phyloP scores from a whole-genome alignment of 2,113 vertebrate genomes.

The Pseudopipra pipra region DNA sequence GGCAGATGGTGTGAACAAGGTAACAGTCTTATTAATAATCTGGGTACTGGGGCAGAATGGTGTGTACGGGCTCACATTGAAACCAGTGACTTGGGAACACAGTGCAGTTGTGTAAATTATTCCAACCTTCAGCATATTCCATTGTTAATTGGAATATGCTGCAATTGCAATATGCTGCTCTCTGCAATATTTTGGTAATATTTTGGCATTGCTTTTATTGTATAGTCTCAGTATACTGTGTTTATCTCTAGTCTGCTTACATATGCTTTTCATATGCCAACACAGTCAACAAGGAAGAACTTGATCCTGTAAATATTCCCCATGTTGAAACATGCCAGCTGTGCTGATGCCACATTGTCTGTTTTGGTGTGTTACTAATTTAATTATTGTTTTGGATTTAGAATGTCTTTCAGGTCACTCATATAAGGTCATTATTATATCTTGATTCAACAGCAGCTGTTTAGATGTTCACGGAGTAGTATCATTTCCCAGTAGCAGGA shows the following conservation, averaged over 20 bases:
- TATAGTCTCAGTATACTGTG: not conserved
- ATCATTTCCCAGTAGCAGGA: not conserved
- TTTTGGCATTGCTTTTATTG: not conserved
- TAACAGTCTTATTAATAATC: constrained; percentile 36
- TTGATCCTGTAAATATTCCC: not conserved
- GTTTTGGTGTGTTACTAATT: not conserved
- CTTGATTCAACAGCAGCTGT: not conserved
- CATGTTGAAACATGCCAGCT: not conserved
- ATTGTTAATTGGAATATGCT: not conserved
- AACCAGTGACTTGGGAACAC: not conserved
- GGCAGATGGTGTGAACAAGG: constrained; percentile 98
- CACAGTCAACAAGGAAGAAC: not conserved
- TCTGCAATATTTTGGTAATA: not conserved
- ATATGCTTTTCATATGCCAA: not conserved
- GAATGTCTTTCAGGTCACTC: not conserved
- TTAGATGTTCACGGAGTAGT: not conserved
- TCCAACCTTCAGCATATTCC: not conserved
- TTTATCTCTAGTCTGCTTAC: not conserved
- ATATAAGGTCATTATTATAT: not conserved
- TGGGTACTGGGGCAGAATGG: not conserved
- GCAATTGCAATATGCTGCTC: too few species aligned
- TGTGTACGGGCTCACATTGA: not conserved
- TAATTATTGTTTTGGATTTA: not conserved
- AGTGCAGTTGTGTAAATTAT: not conserved
- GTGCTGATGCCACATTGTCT: not conserved